Evolutionary conservation across 2,888 invertebrate species (phyloP).

Genomic region (Yponomeuta plumbellus): DNA sequence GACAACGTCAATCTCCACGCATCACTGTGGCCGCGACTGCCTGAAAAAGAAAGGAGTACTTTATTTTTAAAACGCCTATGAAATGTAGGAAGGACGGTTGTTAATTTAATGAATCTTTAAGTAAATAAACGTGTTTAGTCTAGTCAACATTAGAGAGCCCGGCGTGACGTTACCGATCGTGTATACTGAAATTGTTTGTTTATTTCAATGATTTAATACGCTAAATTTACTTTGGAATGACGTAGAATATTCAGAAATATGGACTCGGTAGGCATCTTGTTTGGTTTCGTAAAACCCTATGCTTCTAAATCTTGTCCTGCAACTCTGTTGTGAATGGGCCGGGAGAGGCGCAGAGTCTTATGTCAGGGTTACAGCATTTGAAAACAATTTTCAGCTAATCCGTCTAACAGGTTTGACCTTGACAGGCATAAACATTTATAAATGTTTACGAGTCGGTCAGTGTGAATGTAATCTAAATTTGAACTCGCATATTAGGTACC

Average conservation of each 20-base stretch:
- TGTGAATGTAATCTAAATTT: conserved; percentile 62
- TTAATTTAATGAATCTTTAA: background rate
- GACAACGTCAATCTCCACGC: background rate
- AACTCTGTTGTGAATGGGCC: background rate
- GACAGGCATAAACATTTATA: conserved; percentile 58
- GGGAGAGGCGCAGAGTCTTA: background rate
- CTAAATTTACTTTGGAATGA: conserved; percentile 12
- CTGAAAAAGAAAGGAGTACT: background rate
- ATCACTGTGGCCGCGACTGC: background rate
- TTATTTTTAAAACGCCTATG: background rate
- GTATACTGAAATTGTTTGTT: conserved; percentile 18
- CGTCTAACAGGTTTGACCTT: conserved; percentile 52
- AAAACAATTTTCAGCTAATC: conserved; percentile 32
- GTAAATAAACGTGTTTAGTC: background rate
- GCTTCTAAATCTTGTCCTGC: background rate
- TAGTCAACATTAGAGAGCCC: background rate
- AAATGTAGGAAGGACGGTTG: background rate
- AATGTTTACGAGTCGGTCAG: conserved; percentile 47
- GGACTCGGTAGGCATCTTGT: background rate
- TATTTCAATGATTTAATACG: conserved; percentile 21
- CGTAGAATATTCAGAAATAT: conserved; percentile 10
- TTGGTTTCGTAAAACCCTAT: background rate
- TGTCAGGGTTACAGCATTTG: background rate
- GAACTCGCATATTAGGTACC: conserved; percentile 22
- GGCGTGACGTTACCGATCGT: no score